phyloP scores from a whole-genome alignment of 2,113 vertebrate species.

The Steatornis caripensis region DNA sequence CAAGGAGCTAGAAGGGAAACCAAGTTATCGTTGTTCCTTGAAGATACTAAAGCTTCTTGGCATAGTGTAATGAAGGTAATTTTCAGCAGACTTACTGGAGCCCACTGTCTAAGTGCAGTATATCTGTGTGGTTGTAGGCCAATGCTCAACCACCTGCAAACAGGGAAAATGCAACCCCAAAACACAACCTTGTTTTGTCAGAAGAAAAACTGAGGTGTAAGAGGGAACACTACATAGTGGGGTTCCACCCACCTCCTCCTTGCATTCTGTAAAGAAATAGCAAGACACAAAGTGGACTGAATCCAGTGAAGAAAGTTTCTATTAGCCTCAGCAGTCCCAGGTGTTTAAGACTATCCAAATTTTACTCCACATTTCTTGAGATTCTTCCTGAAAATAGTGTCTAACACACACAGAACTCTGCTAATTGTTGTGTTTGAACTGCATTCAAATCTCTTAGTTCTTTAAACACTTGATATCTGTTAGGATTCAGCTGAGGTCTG shows the following conservation, averaged over 20 bases:
- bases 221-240: background rate
- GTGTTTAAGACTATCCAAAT: background rate
- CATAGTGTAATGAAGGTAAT: background rate
- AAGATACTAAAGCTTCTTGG: background rate
- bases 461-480: background rate
- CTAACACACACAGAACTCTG: background rate
- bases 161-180: background rate
- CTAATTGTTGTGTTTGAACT: background rate
- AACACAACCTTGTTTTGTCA: background rate
- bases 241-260: no score
- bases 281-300: background rate
- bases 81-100: background rate
- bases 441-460: background rate
- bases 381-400: background rate
- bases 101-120: accelerated
- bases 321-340: no score
- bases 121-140: background rate
- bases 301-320: background rate
- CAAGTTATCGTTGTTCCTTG: background rate
- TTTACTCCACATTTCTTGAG: background rate
- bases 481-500: background rate
- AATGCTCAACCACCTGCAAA: background rate
- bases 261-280: background rate
- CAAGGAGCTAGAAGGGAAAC: background rate
- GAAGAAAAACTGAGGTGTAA: background rate